These are phyloP conservation scores for Corythoichthys haematopterus DNA, from an alignment of 2,113 vertebrate species.

Conservation along the genomic window DNA sequence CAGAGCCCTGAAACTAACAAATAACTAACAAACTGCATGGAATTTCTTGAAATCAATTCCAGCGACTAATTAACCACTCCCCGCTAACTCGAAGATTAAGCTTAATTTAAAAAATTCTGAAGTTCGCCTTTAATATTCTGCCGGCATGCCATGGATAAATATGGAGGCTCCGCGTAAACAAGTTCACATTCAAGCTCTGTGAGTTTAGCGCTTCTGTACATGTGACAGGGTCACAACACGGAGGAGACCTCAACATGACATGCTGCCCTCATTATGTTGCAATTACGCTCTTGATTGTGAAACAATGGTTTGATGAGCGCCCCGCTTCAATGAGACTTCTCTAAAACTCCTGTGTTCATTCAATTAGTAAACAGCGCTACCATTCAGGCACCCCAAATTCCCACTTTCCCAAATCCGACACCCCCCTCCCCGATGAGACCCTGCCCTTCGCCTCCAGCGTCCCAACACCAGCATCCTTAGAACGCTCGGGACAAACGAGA, in stretches of 20 bases:
- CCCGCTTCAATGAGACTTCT: slow-evolving; percentile 69
- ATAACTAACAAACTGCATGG: too few species aligned
- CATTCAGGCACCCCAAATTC: slow-evolving; percentile 64
- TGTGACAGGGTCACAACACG: slow-evolving; percentile 48
- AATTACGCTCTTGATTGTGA: slow-evolving; percentile 52
- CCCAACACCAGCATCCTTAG: slow-evolving; percentile 59
- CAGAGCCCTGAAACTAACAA: too few species aligned
- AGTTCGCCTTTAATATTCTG: slow-evolving; percentile 21
- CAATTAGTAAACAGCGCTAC: slow-evolving; percentile 69
- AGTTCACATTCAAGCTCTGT: neutral
- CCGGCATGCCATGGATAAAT: slow-evolving; percentile 40
- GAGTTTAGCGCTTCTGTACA: slow-evolving; percentile 1
- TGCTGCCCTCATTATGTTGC: slow-evolving; percentile 56
- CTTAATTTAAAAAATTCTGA: too few species aligned
- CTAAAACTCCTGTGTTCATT: slow-evolving; percentile 68
- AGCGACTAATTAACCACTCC: too few species aligned
- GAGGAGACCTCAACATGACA: slow-evolving; percentile 42
- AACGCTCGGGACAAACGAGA: slow-evolving; percentile 59
- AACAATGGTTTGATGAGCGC: slow-evolving; percentile 65
- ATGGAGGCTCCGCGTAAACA: slow-evolving; percentile 7
- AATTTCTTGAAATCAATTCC: too few species aligned
- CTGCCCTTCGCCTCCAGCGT: slow-evolving; percentile 54
- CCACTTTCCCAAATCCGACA: slow-evolving; percentile 63
- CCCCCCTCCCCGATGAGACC: slow-evolving; percentile 35
- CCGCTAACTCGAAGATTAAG: too few species aligned